A percentile compares a stretch with the other conserved stretches of the same genome.
Conservation (phyloP, 2,113 vertebrate species). For the Campylomormyrus numenius region DNA sequence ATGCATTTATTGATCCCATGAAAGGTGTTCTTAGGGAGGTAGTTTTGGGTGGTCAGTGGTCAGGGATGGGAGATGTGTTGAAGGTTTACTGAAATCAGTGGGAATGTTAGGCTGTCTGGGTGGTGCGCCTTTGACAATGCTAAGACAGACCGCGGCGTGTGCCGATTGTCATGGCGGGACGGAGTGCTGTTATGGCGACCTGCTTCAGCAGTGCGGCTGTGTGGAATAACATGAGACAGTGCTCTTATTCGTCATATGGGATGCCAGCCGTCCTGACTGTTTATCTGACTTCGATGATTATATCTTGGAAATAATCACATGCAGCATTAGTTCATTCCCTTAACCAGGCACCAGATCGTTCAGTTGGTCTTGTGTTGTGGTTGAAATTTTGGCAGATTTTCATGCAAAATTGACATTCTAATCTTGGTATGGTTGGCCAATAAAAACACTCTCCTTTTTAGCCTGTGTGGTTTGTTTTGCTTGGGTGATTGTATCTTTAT, state of each 20-base stretch:
- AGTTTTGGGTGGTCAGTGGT: background rate
- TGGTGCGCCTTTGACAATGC: background rate
- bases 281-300: background rate
- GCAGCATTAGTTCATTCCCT: background rate
- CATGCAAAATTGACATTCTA: background rate
- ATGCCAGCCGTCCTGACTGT: background rate
- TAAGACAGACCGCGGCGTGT: background rate
- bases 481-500: background rate
- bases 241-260: background rate
- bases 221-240: background rate
- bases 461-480: background rate
- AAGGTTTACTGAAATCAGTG: background rate
- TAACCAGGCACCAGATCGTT: background rate
- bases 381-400: background rate
- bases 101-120: background rate
- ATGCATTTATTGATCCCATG: background rate
- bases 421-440: background rate
- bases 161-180: background rate
- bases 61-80: background rate
- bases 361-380: background rate
- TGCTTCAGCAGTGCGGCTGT: background rate
- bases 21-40: background rate
- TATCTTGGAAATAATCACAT: background rate
- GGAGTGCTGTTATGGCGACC: background rate
- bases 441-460: background rate